These are phyloP conservation scores for Lagodon rhomboides DNA, from an alignment of 2,797 vertebrate species.

Conservation along the genomic window DNA sequence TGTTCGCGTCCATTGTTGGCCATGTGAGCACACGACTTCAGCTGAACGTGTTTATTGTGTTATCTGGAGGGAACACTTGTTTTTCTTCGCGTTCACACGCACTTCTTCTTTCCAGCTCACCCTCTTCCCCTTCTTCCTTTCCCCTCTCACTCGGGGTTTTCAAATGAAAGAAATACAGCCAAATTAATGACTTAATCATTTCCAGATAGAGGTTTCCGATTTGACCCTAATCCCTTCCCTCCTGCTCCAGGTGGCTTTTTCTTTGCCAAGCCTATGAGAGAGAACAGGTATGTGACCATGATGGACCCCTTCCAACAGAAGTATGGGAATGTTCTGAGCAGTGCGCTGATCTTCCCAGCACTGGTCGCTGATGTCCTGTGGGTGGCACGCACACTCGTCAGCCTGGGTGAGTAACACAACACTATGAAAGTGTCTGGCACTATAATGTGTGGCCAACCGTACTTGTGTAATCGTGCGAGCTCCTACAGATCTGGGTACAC, in stretches of 20 bases:
- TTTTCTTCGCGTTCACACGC: constrained; percentile 20
- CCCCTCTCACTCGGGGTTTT: background rate
- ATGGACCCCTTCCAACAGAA: constrained; percentile 89
- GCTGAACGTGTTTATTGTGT: constrained; percentile 45
- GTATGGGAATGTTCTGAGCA: constrained; percentile 86
- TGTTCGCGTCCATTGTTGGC: constrained; percentile 51
- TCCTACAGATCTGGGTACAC: constrained; percentile 1
- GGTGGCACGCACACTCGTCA: constrained; percentile 83
- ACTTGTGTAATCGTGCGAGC: constrained; percentile 32
- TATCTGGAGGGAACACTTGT: constrained; percentile 56
- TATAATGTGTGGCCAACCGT: background rate
- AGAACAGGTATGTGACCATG: constrained; percentile 88
- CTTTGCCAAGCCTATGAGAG: constrained; percentile 89
- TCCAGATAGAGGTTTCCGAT: background rate
- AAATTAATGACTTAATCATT: constrained; percentile 7
- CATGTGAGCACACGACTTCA: constrained; percentile 28
- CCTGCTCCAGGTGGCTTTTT: constrained; percentile 84
- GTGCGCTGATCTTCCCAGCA: constrained; percentile 78
- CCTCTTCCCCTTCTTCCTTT: constrained; percentile 25
- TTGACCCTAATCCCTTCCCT: background rate
- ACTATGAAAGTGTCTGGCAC: constrained; percentile 23
- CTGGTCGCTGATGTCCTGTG: constrained; percentile 81
- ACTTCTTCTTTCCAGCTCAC: background rate
- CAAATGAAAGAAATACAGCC: background rate
- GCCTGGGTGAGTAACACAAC: constrained; percentile 75